These are phyloP conservation scores for Rissa tridactyla DNA, from an alignment of 2,113 vertebrate species.

Conservation along the genomic window DNA sequence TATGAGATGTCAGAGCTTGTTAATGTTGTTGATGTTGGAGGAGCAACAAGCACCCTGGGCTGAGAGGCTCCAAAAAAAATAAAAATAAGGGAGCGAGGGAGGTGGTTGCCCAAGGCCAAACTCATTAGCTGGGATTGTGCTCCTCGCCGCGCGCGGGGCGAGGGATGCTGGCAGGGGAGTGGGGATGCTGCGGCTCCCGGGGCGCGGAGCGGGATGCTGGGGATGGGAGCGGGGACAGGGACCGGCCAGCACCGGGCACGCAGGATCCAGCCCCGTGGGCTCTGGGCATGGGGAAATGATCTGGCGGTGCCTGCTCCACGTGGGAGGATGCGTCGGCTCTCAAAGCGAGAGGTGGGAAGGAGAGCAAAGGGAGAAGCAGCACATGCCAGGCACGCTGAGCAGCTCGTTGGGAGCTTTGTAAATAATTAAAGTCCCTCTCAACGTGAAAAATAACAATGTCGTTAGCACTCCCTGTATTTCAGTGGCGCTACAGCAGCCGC, in stretches of 20 bases:
- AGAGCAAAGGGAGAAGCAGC: not conserved
- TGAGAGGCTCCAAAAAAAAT: not conserved
- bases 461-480: not conserved
- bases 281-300: rapidly evolving
- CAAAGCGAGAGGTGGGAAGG: not conserved
- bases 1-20: conserved; percentile 54
- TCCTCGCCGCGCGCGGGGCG: not conserved
- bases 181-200: not conserved
- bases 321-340: rapidly evolving
- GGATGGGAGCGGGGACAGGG: not conserved
- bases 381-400: not conserved
- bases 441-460: not conserved
- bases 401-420: not conserved
- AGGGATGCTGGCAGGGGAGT: not conserved
- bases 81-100: rapidly evolving
- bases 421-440: not conserved
- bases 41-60: conserved; percentile 30
- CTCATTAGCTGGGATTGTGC: not conserved
- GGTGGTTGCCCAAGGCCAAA: not conserved
- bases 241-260: rapidly evolving
- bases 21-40: conserved; percentile 53
- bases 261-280: rapidly evolving
- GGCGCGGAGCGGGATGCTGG: not conserved
- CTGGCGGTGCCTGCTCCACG: rapidly evolving
- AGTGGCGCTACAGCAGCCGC: not conserved